Percentiles rank a stretch among this genome's conserved stretches.
Evolutionary conservation across 2,888 invertebrate genomes (phyloP).

Genomic region (Hypercompe scribonia): DNA sequence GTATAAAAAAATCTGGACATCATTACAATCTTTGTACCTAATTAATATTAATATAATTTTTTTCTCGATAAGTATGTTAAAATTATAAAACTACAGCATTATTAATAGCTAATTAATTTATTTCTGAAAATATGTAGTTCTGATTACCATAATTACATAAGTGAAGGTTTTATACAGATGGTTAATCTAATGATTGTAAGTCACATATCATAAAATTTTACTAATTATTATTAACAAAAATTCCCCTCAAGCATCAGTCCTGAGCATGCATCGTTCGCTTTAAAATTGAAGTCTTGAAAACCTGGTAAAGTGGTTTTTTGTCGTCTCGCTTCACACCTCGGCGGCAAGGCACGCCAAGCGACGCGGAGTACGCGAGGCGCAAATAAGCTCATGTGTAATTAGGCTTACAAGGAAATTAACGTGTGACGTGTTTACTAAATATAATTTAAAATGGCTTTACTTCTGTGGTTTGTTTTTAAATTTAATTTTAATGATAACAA

Average conservation of each 20-base stretch:
- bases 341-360: slow-evolving; percentile 34
- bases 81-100: too few species aligned
- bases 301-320: slow-evolving; percentile 63
- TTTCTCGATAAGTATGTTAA: too few species aligned
- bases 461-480: slow-evolving; percentile 1
- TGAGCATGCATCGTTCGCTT: slow-evolving; percentile 39
- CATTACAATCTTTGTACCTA: too few species aligned
- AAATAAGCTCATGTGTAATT: slow-evolving; percentile 79
- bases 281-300: slow-evolving; percentile 70
- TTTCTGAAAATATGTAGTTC: too few species aligned
- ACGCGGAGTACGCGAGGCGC: slow-evolving; percentile 40
- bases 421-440: slow-evolving; percentile 23
- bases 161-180: background rate
- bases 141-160: background rate
- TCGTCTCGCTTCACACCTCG: slow-evolving; percentile 67
- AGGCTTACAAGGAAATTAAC: slow-evolving; percentile 79
- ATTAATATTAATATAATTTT: too few species aligned
- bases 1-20: too few species aligned
- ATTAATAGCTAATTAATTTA: too few species aligned
- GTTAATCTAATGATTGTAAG: background rate
- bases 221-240: slow-evolving; percentile 22
- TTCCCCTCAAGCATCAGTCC: slow-evolving; percentile 18
- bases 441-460: slow-evolving; percentile 22
- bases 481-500: slow-evolving; percentile 4
- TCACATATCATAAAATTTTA: slow-evolving; percentile 10